These are phyloP conservation scores for Dendrophyllia cribrosa DNA, from an alignment of 64 coral and sea anemone genomes.

Conservation along the genomic window DNA sequence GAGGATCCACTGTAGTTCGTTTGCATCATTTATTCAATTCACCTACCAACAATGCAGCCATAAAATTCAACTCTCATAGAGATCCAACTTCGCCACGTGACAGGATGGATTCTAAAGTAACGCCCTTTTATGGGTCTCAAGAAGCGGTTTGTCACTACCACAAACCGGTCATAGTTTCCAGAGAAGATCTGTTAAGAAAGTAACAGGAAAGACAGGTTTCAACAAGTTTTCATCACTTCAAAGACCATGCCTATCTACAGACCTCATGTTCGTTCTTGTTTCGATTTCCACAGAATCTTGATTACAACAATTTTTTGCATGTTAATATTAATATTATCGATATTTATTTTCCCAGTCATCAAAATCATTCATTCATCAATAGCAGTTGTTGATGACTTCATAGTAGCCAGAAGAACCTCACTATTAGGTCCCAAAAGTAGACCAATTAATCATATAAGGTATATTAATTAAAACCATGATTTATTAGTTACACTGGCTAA, in stretches of 20 bases:
- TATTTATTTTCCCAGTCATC: too few relatives aligned
- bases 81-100: constrained; percentile 69
- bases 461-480: too few relatives aligned
- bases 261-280: not conserved
- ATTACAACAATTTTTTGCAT: too few relatives aligned
- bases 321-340: too few relatives aligned
- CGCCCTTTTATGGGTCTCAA: constrained; percentile 56
- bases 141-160: constrained; percentile 50
- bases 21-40: not conserved
- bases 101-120: constrained; percentile 75
- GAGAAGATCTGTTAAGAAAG: constrained; percentile 45
- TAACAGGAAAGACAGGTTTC: not conserved
- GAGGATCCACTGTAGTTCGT: too few relatives aligned
- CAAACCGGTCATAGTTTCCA: constrained; percentile 73
- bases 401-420: too few relatives aligned
- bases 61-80: constrained; percentile 91
- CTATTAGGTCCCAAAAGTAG: too few relatives aligned
- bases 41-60: constrained; percentile 86
- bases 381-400: too few relatives aligned
- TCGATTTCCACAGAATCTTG: too few relatives aligned
- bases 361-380: too few relatives aligned
- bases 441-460: too few relatives aligned
- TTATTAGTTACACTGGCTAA: too few relatives aligned
- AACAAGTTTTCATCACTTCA: not conserved
- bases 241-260: not conserved